Conservation (phyloP, 2,797 vertebrate genomes). For the Anabacerthia variegaticeps region DNA sequence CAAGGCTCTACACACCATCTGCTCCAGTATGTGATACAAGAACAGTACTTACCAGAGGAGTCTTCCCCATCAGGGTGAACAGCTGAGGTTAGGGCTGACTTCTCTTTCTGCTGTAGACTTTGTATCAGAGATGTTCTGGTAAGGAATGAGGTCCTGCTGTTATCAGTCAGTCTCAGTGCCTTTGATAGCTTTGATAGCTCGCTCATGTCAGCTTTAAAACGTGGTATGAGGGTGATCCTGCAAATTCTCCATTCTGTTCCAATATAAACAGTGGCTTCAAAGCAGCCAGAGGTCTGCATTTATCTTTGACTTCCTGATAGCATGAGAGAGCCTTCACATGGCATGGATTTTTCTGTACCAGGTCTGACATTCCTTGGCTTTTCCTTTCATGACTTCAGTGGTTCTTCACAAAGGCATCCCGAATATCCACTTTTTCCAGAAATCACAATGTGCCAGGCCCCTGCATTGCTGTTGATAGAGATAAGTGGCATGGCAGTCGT, state of each 20-base stretch:
- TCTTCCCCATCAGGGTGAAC: neutral
- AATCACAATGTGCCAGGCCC: neutral
- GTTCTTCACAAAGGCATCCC: neutral
- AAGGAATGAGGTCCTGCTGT: neutral
- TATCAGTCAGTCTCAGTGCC: neutral
- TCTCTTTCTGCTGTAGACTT: neutral
- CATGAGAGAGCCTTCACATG: neutral
- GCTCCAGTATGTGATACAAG: neutral
- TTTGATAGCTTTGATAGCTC: neutral
- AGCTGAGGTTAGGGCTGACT: neutral
- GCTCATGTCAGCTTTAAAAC: neutral
- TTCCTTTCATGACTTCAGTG: neutral
- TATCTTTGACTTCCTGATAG: neutral
- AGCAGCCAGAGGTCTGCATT: neutral
- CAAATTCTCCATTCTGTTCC: neutral
- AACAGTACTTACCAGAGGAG: neutral
- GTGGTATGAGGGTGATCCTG: neutral
- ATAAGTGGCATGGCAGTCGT: neutral
- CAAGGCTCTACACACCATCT: neutral
- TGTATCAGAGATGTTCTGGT: neutral
- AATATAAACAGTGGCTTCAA: neutral
- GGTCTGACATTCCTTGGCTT: neutral
- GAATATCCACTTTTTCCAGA: neutral
- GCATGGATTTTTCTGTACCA: neutral
- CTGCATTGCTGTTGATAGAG: neutral